Evolutionary conservation across 1,140 invertebrate genomes (phyloP), one percentile per base, ranked within the genome.

Genomic region (Scaptomyza graminum): DNA sequence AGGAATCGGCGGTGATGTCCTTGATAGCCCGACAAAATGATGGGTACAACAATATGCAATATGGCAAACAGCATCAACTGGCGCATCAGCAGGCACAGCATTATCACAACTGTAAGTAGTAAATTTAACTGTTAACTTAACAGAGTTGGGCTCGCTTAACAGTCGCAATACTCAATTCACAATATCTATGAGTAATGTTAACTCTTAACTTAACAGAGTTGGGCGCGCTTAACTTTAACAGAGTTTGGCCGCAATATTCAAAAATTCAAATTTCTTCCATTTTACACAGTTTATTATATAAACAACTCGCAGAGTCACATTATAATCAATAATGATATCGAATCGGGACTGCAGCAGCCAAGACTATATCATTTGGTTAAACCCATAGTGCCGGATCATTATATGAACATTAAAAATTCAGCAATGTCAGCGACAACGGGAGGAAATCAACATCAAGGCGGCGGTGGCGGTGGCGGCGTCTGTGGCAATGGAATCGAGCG

Each of bases 1-100:
- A 97, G 87, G 97, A 98, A 91, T 97, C 96, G n/a, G 97, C 97
- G 4, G 95, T 98, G 9, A 97, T 98, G 97, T 97, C 96, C 2
- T 92, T 99, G 41, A 97, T 98, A 82, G 96, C 96, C 0, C 93
- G 96, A 25, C 97, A 97, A 92, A 97, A 97, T 91, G 96, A 97
- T 87, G 94, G 94, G 79, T 97, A 95, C 76, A 94, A 95, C 49
- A 94, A 95, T 50, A 94, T 95, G 43, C 94, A 95, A 11, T 96
- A 96, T 82, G 96, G 63, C 54, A 92, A 92, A 67, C 31, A 92
- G 70, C 82, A 96, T 92, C 89, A 96, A 92, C 7, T 91, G 72
- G n/a, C n/a, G n/a, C n/a, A n/a, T n/a, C 82, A 96, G 92, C 89
- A 96, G 92, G 94, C 95, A 9, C 95, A 95, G 5, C 28, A 31